A percentile compares a stretch with the other conserved stretches of the same genome.
phyloP scores from a whole-genome alignment of 2,888 invertebrate genomes.

The Blastobasis adustella region DNA sequence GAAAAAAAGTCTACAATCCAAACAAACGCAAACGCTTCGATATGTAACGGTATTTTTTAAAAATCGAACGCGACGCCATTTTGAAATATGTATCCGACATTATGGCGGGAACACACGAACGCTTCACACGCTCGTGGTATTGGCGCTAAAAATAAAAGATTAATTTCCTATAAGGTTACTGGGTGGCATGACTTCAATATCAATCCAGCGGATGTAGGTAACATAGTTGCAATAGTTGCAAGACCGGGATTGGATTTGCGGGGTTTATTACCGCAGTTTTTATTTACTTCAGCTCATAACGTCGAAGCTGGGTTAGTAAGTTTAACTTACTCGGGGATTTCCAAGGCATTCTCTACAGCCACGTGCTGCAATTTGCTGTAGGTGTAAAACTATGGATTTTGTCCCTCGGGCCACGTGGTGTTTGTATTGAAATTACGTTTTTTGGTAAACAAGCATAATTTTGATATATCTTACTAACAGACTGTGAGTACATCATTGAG shows the following conservation, averaged over 20 bases:
- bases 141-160: conserved; percentile 62
- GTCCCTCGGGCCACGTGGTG: too few relatives aligned
- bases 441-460: too few relatives aligned
- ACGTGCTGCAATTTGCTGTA: neutral
- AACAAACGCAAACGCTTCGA: neutral
- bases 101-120: conserved; percentile 53
- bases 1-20: too few relatives aligned
- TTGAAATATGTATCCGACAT: conserved; percentile 51
- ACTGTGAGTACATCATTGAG: too few relatives aligned
- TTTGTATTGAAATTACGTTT: too few relatives aligned
- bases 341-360: too few relatives aligned
- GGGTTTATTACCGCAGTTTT: conserved; percentile 9
- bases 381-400: too few relatives aligned
- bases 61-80: conserved; percentile 50
- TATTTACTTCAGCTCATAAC: conserved; percentile 6
- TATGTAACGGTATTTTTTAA: conserved; percentile 28
- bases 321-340: too few relatives aligned
- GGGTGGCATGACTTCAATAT: conserved; percentile 44
- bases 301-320: neutral
- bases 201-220: conserved; percentile 17
- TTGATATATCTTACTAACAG: too few relatives aligned
- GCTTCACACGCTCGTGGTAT: conserved; percentile 24
- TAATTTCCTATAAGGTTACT: conserved; percentile 55
- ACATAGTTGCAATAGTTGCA: conserved; percentile 24
- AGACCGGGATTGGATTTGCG: conserved; percentile 16